Evolutionary conservation across 1,140 invertebrate genomes (phyloP), one percentile per base, ranked within the genome.

Genomic region (Sitophilus oryzae): DNA sequence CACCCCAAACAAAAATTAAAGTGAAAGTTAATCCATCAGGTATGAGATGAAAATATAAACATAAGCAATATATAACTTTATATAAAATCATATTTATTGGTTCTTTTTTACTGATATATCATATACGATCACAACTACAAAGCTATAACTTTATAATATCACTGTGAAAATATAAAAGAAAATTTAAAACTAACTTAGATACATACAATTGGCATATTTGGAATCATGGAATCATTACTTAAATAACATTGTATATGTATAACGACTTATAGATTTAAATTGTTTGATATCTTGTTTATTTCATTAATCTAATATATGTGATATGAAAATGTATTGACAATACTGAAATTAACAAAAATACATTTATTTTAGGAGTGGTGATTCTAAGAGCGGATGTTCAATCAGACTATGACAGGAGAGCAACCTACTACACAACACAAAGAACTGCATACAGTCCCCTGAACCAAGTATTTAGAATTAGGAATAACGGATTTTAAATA

Each of bases 11-110:
- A 15, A 88, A 89, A 70, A 89, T 96, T 62, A 92, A 89, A 76
- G 88, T 94, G 18, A 88, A 89, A 79, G 91, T 96, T 1, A 94
- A 96, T 75, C 93, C 93, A 61, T 92, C 92, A 69, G 91, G 90
- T 83, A 78, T 71, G 48, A 62, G 55, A 18, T 58, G 11, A 34
- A 34, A 6, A 6, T 11, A 34, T 34, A 6, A 34, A 5, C 11
- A 34, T 5, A 6, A 34, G 25, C 11, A 34, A 11, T 34, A 34
- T 5, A 6, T 6, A 6, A 34, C 5, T 34, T 6, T 34, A 42
- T 2, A 19, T 42, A 42, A 42, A 42, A 21, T 18, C 1, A 20
- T 11, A 15, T 38, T 38, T n/a, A 38, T 38, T n/a, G 2, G 14
- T 38, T 16, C 14, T 38, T 38, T 37, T 37, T n/a, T n/a, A n/a